phyloP scores from a whole-genome alignment of 2,797 vertebrate genomes.

The Sciurus carolinensis region DNA sequence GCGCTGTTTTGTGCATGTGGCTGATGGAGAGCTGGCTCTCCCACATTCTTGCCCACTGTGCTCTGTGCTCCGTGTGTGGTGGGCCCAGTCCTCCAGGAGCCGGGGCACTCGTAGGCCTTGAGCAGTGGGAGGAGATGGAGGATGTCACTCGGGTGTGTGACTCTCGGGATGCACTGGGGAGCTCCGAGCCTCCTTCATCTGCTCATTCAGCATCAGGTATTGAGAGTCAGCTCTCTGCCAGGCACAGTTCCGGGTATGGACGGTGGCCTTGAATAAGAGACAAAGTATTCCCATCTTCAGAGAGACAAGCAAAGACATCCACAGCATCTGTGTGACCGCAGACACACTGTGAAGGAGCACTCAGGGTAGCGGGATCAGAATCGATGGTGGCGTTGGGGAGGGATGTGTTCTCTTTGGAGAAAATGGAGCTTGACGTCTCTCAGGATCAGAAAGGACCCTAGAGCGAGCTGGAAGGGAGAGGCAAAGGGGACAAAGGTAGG shows the following conservation, averaged over 20 bases:
- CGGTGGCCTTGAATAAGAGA: neutral
- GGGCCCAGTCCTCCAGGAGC: neutral
- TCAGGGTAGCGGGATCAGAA: neutral
- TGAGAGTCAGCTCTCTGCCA: rapidly evolving
- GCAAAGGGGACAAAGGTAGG: neutral
- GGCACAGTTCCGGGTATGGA: no score
- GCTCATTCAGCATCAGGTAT: rapidly evolving
- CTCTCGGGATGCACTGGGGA: neutral
- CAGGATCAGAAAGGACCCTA: neutral
- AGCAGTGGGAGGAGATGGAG: neutral
- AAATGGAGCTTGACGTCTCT: neutral
- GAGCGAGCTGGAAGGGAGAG: neutral
- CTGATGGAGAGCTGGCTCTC: neutral
- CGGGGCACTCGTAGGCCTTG: rapidly evolving
- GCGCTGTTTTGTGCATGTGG: no score
- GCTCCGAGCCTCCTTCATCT: neutral
- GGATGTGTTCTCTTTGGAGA: neutral
- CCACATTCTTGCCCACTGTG: rapidly evolving
- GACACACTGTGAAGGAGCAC: neutral
- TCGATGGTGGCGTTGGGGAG: rapidly evolving
- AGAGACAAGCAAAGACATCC: neutral
- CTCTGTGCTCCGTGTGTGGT: neutral
- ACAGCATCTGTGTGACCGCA: neutral
- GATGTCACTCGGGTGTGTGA: rapidly evolving
- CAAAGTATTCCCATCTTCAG: neutral